Evolutionary conservation across 2,888 invertebrate species (phyloP).

Genomic region (Carcina quercana): DNA sequence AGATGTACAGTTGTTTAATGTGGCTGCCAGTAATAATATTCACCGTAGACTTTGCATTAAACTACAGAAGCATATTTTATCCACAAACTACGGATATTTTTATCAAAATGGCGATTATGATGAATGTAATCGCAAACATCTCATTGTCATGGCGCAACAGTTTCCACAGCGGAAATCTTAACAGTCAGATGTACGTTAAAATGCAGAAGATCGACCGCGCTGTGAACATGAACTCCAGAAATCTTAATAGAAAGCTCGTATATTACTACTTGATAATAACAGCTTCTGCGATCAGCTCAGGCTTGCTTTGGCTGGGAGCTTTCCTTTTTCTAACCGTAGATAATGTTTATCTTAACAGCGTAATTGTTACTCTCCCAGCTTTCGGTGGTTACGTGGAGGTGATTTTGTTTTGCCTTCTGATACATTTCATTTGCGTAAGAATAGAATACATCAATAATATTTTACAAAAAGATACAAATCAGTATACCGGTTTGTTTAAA

Average conservation of each 20-base stretch:
- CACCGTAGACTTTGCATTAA: neutral
- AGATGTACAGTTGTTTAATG: conserved; percentile 27
- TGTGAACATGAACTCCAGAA: conserved; percentile 27
- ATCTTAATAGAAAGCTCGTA: conserved; percentile 21
- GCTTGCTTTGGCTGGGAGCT: neutral
- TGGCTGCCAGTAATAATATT: neutral
- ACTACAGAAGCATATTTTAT: conserved; percentile 2
- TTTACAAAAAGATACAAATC: conserved; percentile 16
- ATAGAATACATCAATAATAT: conserved; percentile 30
- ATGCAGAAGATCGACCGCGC: conserved; percentile 43
- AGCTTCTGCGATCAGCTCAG: neutral
- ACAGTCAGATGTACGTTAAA: conserved; percentile 35
- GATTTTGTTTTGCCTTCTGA: conserved; percentile 25
- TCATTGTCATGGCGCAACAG: conserved; percentile 3
- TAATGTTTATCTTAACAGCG: neutral
- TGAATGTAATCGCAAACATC: conserved; percentile 7
- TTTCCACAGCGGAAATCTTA: conserved; percentile 27
- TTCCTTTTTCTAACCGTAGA: neutral
- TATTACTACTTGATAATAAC: neutral
- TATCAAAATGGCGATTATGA: conserved; percentile 17
- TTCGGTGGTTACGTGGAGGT: conserved; percentile 21
- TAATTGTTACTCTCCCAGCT: neutral
- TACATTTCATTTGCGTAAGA: conserved; percentile 28
- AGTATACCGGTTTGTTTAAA: neutral
- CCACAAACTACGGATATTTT: neutral